Base-by-base conservation (phyloP, 2,888 invertebrate species). In the Vesta saturnalis region DNA sequence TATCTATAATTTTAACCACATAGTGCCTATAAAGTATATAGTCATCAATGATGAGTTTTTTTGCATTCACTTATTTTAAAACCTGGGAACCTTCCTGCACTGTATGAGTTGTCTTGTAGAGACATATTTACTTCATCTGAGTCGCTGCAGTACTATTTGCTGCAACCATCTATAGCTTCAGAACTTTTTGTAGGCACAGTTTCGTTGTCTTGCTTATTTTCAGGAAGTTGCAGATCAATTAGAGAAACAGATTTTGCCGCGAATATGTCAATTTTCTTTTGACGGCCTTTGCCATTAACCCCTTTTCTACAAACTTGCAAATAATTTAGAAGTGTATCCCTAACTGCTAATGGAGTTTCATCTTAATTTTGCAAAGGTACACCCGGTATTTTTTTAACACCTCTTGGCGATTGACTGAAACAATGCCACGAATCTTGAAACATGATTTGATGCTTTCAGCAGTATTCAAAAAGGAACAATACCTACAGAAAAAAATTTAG, bases 231-330 rank as follows among this genome's bases (percentile, higher is more conserved):
- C 19, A 60, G 43, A 60, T 60, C 43, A 43, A 19, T 60, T 16
- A 60, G 60, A 6, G 60, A 60, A 19, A 19, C 43, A 21, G 63
- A 56, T 55, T 63, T 56, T 46, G 39, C 63, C 43, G 56, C 43
- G 56, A 30, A 19, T 35, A 55, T 63, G 19, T 57, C 43, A 46
- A 58, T 57, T 58, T 64, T 58, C 23, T 64, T 64, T 57, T 58
- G 46, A 23, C 49, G 49, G 39, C 58, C n/a, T n/a, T n/a, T n/a
- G n/a, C n/a, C n/a, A n/a, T n/a, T n/a, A n/a, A n/a, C n/a, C n/a
- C n/a, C n/a, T n/a, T n/a, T n/a, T n/a, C n/a, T n/a, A n/a, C n/a
- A n/a, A n/a, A n/a, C n/a, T n/a, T n/a, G n/a, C n/a, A n/a, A n/a
- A n/a, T n/a, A n/a, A n/a, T n/a, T n/a, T n/a, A n/a, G n/a, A n/a